Evolutionary conservation across 2,113 vertebrate genomes (phyloP).

Genomic region (Cryptomyrus ogoouensis): DNA sequence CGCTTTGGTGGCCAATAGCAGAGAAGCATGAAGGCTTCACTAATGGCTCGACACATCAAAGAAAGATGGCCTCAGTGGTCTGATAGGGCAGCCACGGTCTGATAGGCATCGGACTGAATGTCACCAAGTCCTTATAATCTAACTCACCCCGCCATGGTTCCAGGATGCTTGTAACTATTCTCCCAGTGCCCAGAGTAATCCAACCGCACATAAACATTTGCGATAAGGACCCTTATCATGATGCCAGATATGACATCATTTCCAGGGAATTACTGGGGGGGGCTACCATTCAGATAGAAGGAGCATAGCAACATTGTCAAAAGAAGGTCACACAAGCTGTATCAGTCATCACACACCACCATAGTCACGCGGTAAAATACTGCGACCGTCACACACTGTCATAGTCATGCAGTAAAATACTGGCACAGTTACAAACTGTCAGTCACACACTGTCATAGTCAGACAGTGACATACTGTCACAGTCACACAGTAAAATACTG

Average conservation of each 20-base stretch:
- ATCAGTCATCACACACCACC: not conserved
- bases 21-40: constrained; percentile 14
- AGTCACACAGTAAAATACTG: not conserved
- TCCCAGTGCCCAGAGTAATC: constrained; percentile 30
- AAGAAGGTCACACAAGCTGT: not conserved
- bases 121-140: not conserved
- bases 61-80: constrained; percentile 15
- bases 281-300: not conserved
- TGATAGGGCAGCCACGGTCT: constrained; percentile 15
- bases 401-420: not conserved
- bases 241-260: constrained; percentile 29
- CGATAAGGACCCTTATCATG: constrained; percentile 32
- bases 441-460: not conserved
- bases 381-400: not conserved
- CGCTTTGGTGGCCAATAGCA: not conserved
- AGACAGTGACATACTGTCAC: not conserved
- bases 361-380: not conserved
- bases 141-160: not conserved
- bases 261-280: constrained; percentile 1
- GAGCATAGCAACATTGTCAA: not conserved
- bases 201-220: constrained; percentile 27
- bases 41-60: constrained; percentile 28
- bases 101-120: constrained; percentile 21
- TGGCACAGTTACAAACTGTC: not conserved
- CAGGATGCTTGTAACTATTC: not conserved